Evolutionary conservation across 1,140 invertebrate genomes (phyloP).

Genomic region (Calliopsis andreniformis): DNA sequence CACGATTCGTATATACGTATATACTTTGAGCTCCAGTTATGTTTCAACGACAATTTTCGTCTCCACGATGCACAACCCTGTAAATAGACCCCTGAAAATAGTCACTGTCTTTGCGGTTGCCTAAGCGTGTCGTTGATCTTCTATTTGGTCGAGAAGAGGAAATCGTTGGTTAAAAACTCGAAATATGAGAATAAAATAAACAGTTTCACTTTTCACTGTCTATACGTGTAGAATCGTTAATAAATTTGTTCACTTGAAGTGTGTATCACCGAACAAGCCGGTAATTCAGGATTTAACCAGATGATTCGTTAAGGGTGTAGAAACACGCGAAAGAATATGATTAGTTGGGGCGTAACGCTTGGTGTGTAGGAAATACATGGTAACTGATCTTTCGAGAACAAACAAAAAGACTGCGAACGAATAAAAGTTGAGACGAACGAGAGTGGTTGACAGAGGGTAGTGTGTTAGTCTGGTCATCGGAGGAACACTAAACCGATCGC

Average conservation of each 20-base stretch:
- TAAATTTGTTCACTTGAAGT: too few species aligned
- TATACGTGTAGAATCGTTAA: too few species aligned
- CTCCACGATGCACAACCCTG: slow-evolving; percentile 8
- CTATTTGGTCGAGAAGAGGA: background rate
- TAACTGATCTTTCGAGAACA: too few species aligned
- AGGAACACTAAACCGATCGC: slow-evolving; percentile 9
- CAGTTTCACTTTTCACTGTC: too few species aligned
- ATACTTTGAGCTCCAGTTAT: background rate
- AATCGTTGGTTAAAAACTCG: background rate
- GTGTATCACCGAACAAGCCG: too few species aligned
- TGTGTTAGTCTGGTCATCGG: background rate
- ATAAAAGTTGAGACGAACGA: background rate
- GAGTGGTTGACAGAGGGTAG: background rate
- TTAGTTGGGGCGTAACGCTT: too few species aligned
- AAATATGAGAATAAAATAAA: background rate
- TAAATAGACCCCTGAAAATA: background rate
- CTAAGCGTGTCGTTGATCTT: background rate
- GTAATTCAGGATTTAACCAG: too few species aligned
- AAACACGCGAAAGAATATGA: too few species aligned
- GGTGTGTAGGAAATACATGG: too few species aligned
- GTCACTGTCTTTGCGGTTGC: background rate
- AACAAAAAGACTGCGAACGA: too few species aligned
- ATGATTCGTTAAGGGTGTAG: too few species aligned
- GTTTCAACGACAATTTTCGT: background rate
- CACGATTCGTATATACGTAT: slow-evolving; percentile 1